Conservation (phyloP, 2,888 invertebrate species). For the Melinopterus prodromus region DNA sequence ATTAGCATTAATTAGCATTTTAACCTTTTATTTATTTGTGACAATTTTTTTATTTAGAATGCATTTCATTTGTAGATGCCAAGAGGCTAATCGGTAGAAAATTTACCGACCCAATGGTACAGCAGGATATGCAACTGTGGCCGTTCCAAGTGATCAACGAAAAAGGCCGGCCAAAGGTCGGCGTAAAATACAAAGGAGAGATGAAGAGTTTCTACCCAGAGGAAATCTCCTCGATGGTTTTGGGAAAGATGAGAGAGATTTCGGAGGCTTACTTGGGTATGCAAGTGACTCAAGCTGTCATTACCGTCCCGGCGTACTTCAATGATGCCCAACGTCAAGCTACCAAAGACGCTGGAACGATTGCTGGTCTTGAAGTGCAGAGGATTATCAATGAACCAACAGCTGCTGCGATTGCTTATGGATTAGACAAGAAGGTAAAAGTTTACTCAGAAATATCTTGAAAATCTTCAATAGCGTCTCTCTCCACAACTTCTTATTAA, state of each 20-base stretch:
- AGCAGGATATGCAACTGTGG: constrained; percentile 71
- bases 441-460: constrained; percentile 43
- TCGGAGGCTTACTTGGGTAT: constrained; percentile 61
- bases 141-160: constrained; percentile 68
- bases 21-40: background rate
- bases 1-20: too few species aligned
- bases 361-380: constrained; percentile 70
- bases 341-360: constrained; percentile 72
- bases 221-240: constrained; percentile 67
- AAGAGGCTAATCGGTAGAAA: constrained; percentile 73
- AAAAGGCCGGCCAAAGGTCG: constrained; percentile 59
- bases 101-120: constrained; percentile 70
- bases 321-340: constrained; percentile 74
- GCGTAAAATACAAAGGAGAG: constrained; percentile 58
- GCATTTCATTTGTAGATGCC: constrained; percentile 61
- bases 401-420: constrained; percentile 72
- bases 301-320: constrained; percentile 71
- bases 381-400: constrained; percentile 75
- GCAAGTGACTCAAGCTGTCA: constrained; percentile 62
- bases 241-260: constrained; percentile 67
- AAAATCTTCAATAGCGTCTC: too few species aligned
- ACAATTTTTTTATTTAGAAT: background rate
- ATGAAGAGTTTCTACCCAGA: constrained; percentile 62
- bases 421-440: constrained; percentile 61
- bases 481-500: constrained; percentile 38